A percentile compares a stretch with the other conserved stretches of the same genome.
Evolutionary conservation across 64 coral and sea anemone genomes (phyloP).

Genomic region (Montipora efflorescens): DNA sequence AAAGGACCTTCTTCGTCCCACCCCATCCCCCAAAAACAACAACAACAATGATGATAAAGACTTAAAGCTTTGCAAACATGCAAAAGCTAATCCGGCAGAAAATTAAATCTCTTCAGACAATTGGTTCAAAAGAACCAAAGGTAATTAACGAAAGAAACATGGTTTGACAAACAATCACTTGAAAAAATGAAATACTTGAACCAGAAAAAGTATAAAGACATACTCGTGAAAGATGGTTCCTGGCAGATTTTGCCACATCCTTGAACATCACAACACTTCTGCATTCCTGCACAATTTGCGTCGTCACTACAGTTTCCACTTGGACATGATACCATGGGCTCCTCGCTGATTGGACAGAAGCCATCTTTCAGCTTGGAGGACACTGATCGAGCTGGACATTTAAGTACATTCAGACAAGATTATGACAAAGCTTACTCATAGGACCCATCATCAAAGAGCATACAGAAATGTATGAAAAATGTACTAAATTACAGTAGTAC

Average conservation of each 20-base stretch:
- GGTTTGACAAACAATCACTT: background rate
- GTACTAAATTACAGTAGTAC: background rate
- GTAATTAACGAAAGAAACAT: background rate
- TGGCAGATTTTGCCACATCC: slow-evolving; percentile 71
- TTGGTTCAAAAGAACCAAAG: too few relatives aligned
- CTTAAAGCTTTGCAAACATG: too few relatives aligned
- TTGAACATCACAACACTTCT: slow-evolving; percentile 65
- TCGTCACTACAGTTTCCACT: slow-evolving; percentile 47
- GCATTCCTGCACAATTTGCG: slow-evolving; percentile 35
- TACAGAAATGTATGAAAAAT: background rate
- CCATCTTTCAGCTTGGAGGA: slow-evolving; percentile 19
- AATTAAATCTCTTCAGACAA: too few relatives aligned
- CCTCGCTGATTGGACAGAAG: slow-evolving; percentile 60
- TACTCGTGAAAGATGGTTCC: slow-evolving; percentile 35
- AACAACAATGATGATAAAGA: too few relatives aligned
- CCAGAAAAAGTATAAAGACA: background rate
- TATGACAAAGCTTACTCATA: background rate
- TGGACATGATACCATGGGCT: slow-evolving; percentile 29
- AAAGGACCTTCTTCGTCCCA: too few relatives aligned
- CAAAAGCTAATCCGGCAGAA: too few relatives aligned
- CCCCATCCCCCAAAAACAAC: too few relatives aligned
- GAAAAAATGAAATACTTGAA: background rate
- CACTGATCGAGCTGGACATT: slow-evolving; percentile 16
- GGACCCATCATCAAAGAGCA: background rate
- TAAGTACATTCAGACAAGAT: background rate